Evolutionary conservation across 2,113 vertebrate genomes (phyloP), one percentile per base, ranked within the genome.

Genomic region (Lota lota): DNA sequence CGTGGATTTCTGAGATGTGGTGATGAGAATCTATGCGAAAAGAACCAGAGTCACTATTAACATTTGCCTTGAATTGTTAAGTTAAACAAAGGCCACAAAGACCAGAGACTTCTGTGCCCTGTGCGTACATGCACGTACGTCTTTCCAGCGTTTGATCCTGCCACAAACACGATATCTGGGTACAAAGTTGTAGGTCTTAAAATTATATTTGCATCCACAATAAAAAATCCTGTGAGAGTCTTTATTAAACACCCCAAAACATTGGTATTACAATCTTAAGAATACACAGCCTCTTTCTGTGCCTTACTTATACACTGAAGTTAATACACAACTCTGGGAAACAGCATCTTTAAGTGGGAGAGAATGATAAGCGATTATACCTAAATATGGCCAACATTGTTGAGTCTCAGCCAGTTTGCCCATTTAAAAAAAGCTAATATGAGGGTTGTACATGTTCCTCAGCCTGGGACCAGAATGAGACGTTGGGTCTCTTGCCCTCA

Each of bases 321-420:
- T 47, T 47, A 47, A 14, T 10, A 11, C 40, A 47, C 10, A 33
- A 19, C 53, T 53, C 64, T 17, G 54, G 51, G 28, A 76, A 74
- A 72, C 7, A 54, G 50, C 65, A 22, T 57, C 61, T 57, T 56
- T 40, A 64, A 51, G 18, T 8, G 40, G 40, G 2, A 61, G 59
- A 65, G 4, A 61, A 61, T 21, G 63, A 66, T 60, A 22, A 69
- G 78, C 63, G 22, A 40, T 74, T 81, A 51, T 73, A 75, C 76
- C 58, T 1, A 62, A 70, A 65, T 64, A 73, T 68, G 79, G 79
- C 79, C 47, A 17, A 60, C 47, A 12, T 20, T 6, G 58, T 67
- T 79, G 77, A 79, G 54, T 66, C 74, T 8, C 28, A 18, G 78
- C 85, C 76, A 85, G 66, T 15, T 62, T 83, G 63, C 73, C 67